These are phyloP conservation scores for Epinotia nisella DNA, from an alignment of 2,888 invertebrate species.

Conservation along the genomic window DNA sequence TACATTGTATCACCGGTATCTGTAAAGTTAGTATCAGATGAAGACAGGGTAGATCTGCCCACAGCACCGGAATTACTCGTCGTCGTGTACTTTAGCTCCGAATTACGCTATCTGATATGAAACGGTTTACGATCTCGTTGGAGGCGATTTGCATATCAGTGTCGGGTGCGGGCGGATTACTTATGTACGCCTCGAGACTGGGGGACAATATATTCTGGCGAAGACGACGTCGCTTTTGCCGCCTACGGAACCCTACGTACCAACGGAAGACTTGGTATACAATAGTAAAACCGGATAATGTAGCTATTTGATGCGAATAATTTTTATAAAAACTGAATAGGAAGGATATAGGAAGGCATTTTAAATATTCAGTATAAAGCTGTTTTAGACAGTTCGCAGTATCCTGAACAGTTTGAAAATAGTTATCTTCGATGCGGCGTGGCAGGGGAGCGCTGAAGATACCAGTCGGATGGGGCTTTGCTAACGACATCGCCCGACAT, in stretches of 20 bases:
- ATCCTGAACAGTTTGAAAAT: constrained; percentile 56
- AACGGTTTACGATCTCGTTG: constrained; percentile 77
- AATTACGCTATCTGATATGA: constrained; percentile 77
- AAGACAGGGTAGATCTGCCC: constrained; percentile 31
- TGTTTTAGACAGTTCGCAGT: constrained; percentile 19
- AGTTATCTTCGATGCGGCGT: constrained; percentile 61
- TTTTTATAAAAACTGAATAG: neutral
- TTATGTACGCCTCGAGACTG: constrained; percentile 61
- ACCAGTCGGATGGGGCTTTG: constrained; percentile 65
- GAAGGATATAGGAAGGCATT: constrained; percentile 4
- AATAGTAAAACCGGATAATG: constrained; percentile 21
- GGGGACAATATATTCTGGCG: constrained; percentile 74
- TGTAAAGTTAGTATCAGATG: constrained; percentile 27
- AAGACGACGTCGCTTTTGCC: constrained; percentile 73
- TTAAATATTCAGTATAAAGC: neutral
- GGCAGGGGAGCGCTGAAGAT: constrained; percentile 58
- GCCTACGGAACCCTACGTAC: constrained; percentile 62
- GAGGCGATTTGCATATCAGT: constrained; percentile 80
- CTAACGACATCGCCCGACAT: constrained; percentile 68
- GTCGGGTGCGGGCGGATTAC: constrained; percentile 61
- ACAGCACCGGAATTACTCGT: constrained; percentile 52
- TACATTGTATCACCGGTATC: neutral
- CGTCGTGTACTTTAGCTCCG: constrained; percentile 65
- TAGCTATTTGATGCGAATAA: constrained; percentile 9
- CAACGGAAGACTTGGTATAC: constrained; percentile 10